Conservation (phyloP, 2,113 vertebrate species). For the Takifugu bimaculatus region DNA sequence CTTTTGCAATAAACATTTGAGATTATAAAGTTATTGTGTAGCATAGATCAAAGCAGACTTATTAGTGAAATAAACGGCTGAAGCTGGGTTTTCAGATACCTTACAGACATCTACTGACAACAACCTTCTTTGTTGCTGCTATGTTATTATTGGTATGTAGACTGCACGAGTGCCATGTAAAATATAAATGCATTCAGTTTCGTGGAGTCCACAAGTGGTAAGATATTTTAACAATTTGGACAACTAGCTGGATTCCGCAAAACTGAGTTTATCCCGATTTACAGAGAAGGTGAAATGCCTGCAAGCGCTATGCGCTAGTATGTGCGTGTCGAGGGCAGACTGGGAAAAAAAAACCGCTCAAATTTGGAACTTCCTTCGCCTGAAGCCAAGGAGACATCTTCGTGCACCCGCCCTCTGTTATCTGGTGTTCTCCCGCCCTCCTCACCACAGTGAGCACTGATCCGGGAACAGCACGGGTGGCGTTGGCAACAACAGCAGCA, state of each 20-base stretch:
- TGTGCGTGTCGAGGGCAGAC: constrained; percentile 15
- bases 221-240: neutral
- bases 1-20: no score
- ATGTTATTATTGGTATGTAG: no score
- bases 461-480: neutral
- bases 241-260: neutral
- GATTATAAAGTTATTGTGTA: no score
- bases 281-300: no score
- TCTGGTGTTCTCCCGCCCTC: constrained; percentile 47
- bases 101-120: constrained; percentile 38
- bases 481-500: constrained; percentile 42
- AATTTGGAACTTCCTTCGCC: constrained; percentile 52
- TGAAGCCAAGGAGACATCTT: constrained; percentile 58
- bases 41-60: no score
- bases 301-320: neutral
- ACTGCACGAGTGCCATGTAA: no score
- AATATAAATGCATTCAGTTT: no score
- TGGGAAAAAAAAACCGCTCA: constrained; percentile 28
- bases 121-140: neutral
- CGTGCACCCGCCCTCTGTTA: constrained; percentile 26
- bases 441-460: constrained; percentile 21
- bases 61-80: no score
- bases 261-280: neutral
- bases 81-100: neutral
- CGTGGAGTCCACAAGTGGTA: neutral